These are phyloP conservation scores for Noctua janthina DNA, from an alignment of 2,888 invertebrate species.

Conservation along the genomic window DNA sequence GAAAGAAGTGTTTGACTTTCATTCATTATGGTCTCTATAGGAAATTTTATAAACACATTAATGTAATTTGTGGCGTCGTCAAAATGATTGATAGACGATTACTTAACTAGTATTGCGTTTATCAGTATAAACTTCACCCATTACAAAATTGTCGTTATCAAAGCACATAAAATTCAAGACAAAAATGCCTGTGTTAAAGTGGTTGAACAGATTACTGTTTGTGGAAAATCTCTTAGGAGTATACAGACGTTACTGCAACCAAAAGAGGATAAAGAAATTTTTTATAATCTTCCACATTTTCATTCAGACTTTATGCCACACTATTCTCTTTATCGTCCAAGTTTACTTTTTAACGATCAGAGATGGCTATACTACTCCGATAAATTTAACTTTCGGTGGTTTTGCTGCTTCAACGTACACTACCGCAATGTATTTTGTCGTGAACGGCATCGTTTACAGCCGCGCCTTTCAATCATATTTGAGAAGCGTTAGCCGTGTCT, in stretches of 20 bases:
- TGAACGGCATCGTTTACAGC: not conserved
- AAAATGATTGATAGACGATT: not conserved
- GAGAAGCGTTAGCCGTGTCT: not conserved
- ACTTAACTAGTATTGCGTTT: not conserved
- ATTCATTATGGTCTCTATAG: not conserved
- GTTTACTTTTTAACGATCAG: not conserved
- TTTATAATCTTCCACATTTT: constrained; percentile 12
- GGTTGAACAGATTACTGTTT: constrained; percentile 8
- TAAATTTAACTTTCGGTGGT: not conserved
- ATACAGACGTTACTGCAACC: constrained; percentile 12
- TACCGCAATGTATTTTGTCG: not conserved
- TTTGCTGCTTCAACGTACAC: not conserved
- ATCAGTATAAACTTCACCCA: not conserved
- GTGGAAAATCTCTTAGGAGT: constrained; percentile 9
- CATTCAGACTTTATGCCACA: not conserved
- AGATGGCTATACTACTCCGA: not conserved
- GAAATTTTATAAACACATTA: not conserved
- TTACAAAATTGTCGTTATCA: not conserved
- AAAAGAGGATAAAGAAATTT: constrained; percentile 1
- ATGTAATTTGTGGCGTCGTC: not conserved
- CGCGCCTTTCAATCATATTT: not conserved
- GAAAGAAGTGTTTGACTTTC: not conserved
- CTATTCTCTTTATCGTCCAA: not conserved
- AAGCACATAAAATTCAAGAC: too few species aligned
- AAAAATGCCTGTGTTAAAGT: constrained; percentile 12